Evolutionary conservation across 2,797 vertebrate genomes (phyloP).

Genomic region (Micrastur ruficollis): DNA sequence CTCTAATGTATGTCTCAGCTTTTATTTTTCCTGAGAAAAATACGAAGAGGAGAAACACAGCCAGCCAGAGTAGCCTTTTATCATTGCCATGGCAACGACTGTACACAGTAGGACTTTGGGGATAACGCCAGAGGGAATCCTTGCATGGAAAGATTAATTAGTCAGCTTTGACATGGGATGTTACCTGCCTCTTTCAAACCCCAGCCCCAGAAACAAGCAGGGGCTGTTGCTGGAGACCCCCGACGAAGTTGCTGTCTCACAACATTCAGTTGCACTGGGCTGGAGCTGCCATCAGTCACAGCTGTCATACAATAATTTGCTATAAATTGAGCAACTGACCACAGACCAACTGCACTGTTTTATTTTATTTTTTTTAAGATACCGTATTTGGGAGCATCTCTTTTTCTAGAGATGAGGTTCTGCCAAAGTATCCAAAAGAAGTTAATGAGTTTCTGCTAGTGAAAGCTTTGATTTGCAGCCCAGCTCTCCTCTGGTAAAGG

Average conservation of each 20-base stretch:
- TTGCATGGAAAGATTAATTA: background rate
- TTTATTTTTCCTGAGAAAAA: background rate
- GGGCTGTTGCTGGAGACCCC: background rate
- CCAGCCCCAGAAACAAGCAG: background rate
- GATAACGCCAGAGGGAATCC: background rate
- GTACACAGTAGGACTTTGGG: background rate
- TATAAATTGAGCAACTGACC: background rate
- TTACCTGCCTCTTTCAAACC: background rate
- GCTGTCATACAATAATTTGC: background rate
- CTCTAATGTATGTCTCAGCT: background rate
- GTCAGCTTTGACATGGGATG: background rate
- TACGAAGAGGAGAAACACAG: background rate
- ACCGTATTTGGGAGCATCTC: background rate
- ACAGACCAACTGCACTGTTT: background rate
- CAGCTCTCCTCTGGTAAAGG: background rate
- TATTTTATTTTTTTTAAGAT: background rate
- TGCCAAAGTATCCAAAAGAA: background rate
- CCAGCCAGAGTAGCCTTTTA: background rate
- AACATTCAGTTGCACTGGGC: background rate
- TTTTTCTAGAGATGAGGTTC: background rate
- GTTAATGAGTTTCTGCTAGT: background rate
- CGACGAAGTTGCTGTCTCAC: background rate
- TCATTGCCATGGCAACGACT: background rate
- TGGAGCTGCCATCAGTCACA: background rate
- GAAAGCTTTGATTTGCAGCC: background rate